These are phyloP conservation scores for Triplophysa bombifrons DNA, from an alignment of 2,797 vertebrate genomes.

Conservation along the genomic window DNA sequence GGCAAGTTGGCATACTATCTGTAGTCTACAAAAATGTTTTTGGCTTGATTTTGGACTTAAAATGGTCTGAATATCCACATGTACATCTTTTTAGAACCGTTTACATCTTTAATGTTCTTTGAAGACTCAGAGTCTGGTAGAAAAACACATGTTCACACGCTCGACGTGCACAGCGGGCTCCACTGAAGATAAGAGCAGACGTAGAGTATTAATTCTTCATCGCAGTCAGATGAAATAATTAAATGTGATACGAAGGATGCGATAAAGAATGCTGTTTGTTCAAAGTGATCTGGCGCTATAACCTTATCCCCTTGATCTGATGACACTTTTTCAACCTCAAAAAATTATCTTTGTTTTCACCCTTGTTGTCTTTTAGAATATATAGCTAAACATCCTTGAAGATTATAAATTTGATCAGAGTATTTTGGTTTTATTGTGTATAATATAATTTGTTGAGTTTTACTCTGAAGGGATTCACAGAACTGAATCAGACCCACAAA, in stretches of 20 bases:
- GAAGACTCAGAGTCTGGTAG: background rate
- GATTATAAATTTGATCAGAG: background rate
- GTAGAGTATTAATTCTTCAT: constrained; percentile 7
- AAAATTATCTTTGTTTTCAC: background rate
- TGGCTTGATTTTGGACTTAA: background rate
- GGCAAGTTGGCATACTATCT: background rate
- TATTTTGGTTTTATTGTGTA: too few species aligned
- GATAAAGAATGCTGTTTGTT: constrained; percentile 13
- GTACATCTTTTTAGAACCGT: background rate
- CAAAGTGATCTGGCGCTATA: constrained; percentile 1
- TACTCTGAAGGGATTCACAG: too few species aligned
- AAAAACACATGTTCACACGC: constrained; percentile 15
- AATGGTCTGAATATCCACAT: background rate
- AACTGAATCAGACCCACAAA: too few species aligned
- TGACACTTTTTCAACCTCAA: background rate
- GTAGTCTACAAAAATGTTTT: background rate
- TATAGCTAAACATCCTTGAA: background rate
- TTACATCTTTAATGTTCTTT: constrained; percentile 1
- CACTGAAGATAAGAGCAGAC: constrained; percentile 17
- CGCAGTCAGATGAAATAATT: constrained; percentile 7
- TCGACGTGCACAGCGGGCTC: background rate
- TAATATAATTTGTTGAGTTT: too few species aligned
- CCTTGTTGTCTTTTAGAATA: background rate
- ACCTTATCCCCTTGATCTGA: background rate
- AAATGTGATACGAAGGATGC: background rate